Base-by-base conservation (phyloP, 2,113 vertebrate genomes). In the Pithys albifrons region DNA sequence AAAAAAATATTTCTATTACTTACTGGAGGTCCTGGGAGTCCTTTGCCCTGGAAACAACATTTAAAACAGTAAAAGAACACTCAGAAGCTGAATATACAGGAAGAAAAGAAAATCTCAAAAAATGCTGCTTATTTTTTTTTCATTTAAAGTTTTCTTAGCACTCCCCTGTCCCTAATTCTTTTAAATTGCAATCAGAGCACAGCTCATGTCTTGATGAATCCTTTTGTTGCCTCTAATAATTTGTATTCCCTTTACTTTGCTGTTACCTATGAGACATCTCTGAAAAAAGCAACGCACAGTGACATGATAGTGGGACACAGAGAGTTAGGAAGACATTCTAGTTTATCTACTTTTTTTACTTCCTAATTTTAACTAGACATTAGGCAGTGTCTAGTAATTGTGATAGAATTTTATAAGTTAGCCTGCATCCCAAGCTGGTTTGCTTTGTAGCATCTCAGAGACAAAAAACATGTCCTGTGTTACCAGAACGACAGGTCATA, bases 21-120 rank as follows among this genome's bases (percentile, higher is more conserved):
- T 98, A 99, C 99, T 27, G 98, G 96, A 85, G 99, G 98, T 98
- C 99, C 99, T 67, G 99, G 95, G 93, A 98, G 98, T 97, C 99
- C 99, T 98, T 99, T 99, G 95, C 98, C 99, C 99, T 99, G 97
- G 89, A 97, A 98, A 97, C 84, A 88, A 98, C 91, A 98, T 88
- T 77, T 80, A 83, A 91, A 71, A 27, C 12, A 86, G 66, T 41
- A 35, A 76, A 81, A 89, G 15, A 49, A 78, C 13, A 64, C 69
- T 91, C 45, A 82, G 31, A 92, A 94, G 77, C 4, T 2, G 14
- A 78, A 24, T 19, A 31, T 2, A 51, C 4, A 66, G 19, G 14
- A 62, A 54, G n/a, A 86, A 45, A 37, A 62, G 4, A 46, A 84
- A 81, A 39, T 6, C 19, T 59, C 22, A 7, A 28, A 79, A 90